These are phyloP conservation scores for Ephydatia muelleri DNA, from an alignment of 37 sponge, comb jelly and placozoan species.

Conservation along the genomic window DNA sequence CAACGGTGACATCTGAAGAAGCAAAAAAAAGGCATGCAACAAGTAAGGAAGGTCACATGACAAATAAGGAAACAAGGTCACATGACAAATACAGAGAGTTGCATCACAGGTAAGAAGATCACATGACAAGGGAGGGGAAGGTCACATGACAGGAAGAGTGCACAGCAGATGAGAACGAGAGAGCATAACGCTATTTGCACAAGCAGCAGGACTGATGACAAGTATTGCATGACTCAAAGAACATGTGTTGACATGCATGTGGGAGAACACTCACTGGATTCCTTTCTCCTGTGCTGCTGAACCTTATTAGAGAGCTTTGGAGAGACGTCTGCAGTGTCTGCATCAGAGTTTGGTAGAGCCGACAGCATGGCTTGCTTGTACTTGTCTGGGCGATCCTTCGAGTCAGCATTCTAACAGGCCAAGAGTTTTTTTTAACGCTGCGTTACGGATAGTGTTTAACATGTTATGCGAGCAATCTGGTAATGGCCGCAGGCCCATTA, in stretches of 20 bases:
- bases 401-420: conserved; percentile 63
- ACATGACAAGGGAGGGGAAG: too few species aligned
- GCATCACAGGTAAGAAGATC: neutral
- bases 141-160: too few species aligned
- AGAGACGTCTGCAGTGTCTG: conserved; percentile 4
- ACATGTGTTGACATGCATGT: too few species aligned
- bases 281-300: conserved; percentile 19
- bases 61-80: neutral
- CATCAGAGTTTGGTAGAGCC: too few species aligned
- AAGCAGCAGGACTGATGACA: too few species aligned
- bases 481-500: too few species aligned
- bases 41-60: neutral
- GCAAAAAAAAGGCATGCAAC: neutral
- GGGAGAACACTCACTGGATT: conserved; percentile 11
- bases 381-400: conserved; percentile 54
- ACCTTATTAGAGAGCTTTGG: neutral
- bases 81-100: neutral
- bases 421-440: too few species aligned
- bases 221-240: too few species aligned
- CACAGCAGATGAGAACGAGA: too few species aligned
- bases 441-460: too few species aligned
- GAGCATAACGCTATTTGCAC: too few species aligned
- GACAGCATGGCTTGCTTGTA: conserved; percentile 19
- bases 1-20: neutral
- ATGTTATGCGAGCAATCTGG: too few species aligned